Evolutionary conservation across 2,888 invertebrate genomes (phyloP), one percentile per base, ranked within the genome.

Genomic region (Idaea dimidiata): DNA sequence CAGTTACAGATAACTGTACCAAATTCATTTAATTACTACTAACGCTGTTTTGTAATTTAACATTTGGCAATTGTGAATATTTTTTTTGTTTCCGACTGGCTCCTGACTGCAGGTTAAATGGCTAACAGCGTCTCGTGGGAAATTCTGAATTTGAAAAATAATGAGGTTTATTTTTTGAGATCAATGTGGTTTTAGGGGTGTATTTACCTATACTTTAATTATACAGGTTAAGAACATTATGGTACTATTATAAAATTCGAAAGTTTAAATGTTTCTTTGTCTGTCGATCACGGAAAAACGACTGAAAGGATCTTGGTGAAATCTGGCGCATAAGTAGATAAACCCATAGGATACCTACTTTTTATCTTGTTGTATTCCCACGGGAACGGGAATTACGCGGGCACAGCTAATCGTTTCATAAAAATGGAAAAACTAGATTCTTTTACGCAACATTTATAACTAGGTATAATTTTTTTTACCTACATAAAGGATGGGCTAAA

Each of bases 1-100:
- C 57, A 61, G 61, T 61, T 61, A 54, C 58, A 31, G 17, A 14
- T 61, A 61, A 61, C 61, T 57, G 61, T 61, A 61, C 18, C 57
- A 57, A 61, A 61, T 57, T 17, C 57, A 57, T 57, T 17, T 17
- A 61, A 57, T 57, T 17, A 57, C 24, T 57, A 43, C 43, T 14
- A 14, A 43, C 43, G 10, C 8, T 43, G 8, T 43, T 43, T 43
- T 43, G 43, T 43, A 43, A 43, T 43, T 43, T 43, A 8, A 43
- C 10, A 43, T 43, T 43, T 43, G 43, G 43, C 43, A 43, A 43
- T 43, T 43, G 14, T 43, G 43, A 43, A 8, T 43, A 10, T 43
- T 43, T 43, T 43, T 6, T 43, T 10, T 43, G 43, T 43, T 43
- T 43, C 43, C 43, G 43, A 14, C 43, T 10, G 43, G 14, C 43